phyloP scores from a whole-genome alignment of 92 coral and sea anemone genomes.

The Phenganax stokvisi region DNA sequence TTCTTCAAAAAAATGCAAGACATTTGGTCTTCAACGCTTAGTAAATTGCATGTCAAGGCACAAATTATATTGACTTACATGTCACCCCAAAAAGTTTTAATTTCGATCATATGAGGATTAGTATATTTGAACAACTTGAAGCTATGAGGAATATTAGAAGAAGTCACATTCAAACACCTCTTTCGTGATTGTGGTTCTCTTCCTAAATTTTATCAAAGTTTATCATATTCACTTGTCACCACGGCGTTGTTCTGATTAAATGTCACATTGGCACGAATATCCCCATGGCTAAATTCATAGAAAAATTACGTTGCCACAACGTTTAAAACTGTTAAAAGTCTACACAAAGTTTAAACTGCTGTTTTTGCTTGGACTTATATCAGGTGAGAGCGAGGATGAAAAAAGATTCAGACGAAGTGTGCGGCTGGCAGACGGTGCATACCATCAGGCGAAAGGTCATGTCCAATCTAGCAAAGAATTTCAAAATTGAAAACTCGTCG shows the following conservation, averaged over 20 bases:
- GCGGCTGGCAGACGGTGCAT: conserved; percentile 13
- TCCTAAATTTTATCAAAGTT: not conserved
- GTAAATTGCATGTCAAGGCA: not conserved
- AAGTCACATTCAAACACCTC: not conserved
- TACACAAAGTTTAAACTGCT: not conserved
- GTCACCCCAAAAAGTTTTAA: not conserved
- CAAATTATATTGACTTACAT: not conserved
- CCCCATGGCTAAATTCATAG: not conserved
- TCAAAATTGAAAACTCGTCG: not conserved
- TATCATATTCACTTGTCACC: conserved; percentile 3
- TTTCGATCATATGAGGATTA: not conserved
- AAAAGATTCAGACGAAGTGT: not conserved
- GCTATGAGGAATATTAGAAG: not conserved
- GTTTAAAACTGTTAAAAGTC: no score
- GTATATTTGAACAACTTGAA: not conserved
- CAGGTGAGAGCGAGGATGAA: not conserved
- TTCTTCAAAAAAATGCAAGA: no score
- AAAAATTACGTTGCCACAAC: not conserved
- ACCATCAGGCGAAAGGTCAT: not conserved
- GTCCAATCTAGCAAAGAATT: conserved; percentile 21
- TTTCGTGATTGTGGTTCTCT: no score
- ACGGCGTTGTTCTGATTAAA: not conserved
- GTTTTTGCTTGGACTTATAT: not conserved
- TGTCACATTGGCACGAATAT: conserved; percentile 1
- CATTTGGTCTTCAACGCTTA: not conserved